A percentile compares a stretch with the other conserved stretches of the same genome.
These are phyloP conservation scores for Homarus americanus DNA, from an alignment of 1,140 invertebrate species.

Conservation along the genomic window DNA sequence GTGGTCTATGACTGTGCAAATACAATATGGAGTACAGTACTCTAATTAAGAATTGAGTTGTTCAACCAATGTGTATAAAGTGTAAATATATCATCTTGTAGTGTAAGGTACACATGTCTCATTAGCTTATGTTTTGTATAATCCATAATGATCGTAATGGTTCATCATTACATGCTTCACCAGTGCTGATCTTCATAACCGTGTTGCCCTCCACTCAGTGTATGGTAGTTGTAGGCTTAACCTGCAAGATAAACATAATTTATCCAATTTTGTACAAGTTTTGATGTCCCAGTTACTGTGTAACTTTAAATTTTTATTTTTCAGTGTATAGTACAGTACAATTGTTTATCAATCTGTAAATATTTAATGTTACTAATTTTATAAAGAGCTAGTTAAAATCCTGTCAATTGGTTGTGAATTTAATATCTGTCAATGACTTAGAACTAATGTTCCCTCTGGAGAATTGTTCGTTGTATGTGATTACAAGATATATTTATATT, in stretches of 20 bases:
- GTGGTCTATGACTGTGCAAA: too few relatives aligned
- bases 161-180: conserved; percentile 12
- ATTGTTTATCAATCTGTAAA: not conserved
- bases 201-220: conserved; percentile 2
- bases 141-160: not conserved
- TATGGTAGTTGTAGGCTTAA: not conserved
- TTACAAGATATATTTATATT: too few relatives aligned
- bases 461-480: too few relatives aligned
- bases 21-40: too few relatives aligned
- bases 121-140: not conserved
- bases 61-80: conserved; percentile 1
- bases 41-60: not conserved
- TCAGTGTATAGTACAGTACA: not conserved
- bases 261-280: not conserved
- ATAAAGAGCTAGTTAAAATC: not conserved
- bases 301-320: not conserved
- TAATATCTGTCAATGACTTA: too few relatives aligned
- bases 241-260: not conserved
- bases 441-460: too few relatives aligned
- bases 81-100: conserved; percentile 1
- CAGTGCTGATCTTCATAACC: not conserved
- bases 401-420: too few relatives aligned
- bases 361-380: not conserved
- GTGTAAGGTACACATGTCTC: not conserved
- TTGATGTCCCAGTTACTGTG: not conserved